These are phyloP conservation scores for Rhopalosiphum padi DNA, from an alignment of 1,140 invertebrate genomes.

Conservation along the genomic window DNA sequence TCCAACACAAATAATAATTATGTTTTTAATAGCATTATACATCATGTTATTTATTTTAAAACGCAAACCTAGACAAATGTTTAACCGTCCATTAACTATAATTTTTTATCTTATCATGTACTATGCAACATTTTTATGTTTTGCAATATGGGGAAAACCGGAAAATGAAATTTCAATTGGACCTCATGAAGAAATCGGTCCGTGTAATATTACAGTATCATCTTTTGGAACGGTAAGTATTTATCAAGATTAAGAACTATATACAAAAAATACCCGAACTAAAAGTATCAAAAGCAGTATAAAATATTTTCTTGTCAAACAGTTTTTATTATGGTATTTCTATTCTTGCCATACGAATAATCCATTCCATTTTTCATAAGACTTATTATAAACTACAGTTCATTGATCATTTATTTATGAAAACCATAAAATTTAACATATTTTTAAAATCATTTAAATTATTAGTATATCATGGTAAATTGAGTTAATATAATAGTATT, in stretches of 20 bases:
- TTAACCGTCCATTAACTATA: background rate
- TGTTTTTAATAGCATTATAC: conserved; percentile 35
- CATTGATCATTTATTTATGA: no score
- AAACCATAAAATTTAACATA: background rate
- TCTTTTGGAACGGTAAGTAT: conserved; percentile 72
- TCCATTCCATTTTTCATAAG: background rate
- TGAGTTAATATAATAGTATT: no score
- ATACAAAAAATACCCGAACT: background rate
- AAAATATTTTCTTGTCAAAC: background rate
- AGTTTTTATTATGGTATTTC: background rate
- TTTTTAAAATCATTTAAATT: background rate
- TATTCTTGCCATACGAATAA: background rate
- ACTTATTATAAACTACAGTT: background rate
- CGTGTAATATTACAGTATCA: conserved; percentile 72
- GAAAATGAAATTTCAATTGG: conserved; percentile 75
- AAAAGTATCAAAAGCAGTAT: background rate
- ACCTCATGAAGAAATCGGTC: conserved; percentile 77
- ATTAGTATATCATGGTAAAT: background rate
- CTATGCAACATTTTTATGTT: conserved; percentile 65
- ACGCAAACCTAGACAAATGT: conserved; percentile 1
- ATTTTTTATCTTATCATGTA: conserved; percentile 65
- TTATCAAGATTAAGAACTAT: background rate
- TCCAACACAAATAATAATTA: background rate
- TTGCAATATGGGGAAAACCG: conserved; percentile 71
- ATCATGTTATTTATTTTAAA: background rate